Conservation (phyloP, 1,140 invertebrate genomes). For the Trachymyrmex septentrionalis region DNA sequence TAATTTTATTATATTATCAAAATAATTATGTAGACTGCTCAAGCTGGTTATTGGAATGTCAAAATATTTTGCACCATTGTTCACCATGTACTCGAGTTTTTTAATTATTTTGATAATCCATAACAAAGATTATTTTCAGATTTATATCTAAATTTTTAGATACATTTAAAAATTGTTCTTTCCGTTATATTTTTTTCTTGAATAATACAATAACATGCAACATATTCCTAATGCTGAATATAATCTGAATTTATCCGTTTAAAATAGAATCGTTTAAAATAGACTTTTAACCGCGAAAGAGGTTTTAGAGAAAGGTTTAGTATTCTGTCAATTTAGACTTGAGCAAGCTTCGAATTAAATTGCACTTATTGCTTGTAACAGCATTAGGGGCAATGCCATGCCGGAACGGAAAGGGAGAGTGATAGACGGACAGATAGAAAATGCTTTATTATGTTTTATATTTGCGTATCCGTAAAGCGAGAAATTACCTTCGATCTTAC, state of each 20-base stretch:
- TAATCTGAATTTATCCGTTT: background rate
- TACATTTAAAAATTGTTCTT: no score
- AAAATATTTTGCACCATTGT: no score
- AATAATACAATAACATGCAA: background rate
- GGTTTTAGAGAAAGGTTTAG: background rate
- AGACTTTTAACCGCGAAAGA: background rate
- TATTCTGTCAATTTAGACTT: constrained; percentile 17
- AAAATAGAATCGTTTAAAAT: constrained; percentile 24
- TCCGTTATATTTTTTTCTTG: background rate
- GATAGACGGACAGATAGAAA: constrained; percentile 51
- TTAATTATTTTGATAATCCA: no score
- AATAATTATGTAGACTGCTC: no score
- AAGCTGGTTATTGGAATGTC: no score
- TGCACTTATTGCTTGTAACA: constrained; percentile 10
- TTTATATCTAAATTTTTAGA: no score
- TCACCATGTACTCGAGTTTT: no score
- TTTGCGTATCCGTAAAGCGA: constrained; percentile 32
- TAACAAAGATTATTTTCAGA: no score
- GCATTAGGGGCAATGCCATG: background rate
- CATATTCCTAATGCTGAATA: background rate
- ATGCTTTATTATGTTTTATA: constrained; percentile 52
- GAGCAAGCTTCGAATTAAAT: constrained; percentile 37
- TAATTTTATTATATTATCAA: no score
- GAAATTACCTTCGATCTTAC: constrained; percentile 48
- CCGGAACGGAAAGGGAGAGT: constrained; percentile 42